Evolutionary conservation across 2,113 vertebrate genomes (phyloP).

Genomic region (Oophaga pumilio): DNA sequence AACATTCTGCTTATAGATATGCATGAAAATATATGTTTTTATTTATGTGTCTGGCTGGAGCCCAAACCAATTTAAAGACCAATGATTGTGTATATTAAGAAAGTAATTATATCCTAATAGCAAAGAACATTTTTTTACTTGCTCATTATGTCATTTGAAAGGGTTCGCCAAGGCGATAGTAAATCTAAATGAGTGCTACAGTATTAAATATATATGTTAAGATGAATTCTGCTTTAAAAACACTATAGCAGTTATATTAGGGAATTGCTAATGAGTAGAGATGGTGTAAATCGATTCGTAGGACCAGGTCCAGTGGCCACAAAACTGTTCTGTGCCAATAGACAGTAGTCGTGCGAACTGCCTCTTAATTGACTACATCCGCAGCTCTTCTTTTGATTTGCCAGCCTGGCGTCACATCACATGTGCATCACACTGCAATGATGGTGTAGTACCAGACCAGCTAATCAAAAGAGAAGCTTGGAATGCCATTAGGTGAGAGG

Average conservation of each 20-base stretch:
- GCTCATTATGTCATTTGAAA: constrained; percentile 11
- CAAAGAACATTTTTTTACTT: neutral
- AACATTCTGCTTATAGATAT: neutral
- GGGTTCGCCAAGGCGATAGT: neutral
- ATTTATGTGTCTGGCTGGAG: neutral
- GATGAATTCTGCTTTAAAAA: neutral
- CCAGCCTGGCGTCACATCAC: too few species aligned
- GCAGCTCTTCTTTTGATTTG: too few species aligned
- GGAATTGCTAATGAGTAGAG: neutral
- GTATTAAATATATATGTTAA: constrained; percentile 2
- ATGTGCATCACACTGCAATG: too few species aligned
- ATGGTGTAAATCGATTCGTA: too few species aligned
- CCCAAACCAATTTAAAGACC: neutral
- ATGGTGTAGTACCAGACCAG: too few species aligned
- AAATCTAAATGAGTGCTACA: neutral
- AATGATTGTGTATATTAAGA: constrained; percentile 1
- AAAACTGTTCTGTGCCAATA: too few species aligned
- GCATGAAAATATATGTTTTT: constrained; percentile 7
- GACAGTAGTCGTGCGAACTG: too few species aligned
- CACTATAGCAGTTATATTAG: neutral
- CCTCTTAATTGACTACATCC: too few species aligned
- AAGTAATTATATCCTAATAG: constrained; percentile 1
- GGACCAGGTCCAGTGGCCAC: too few species aligned
- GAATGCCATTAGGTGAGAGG: too few species aligned
- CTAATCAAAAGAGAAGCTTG: too few species aligned